A percentile compares a stretch with the other conserved stretches of the same genome.
These are phyloP conservation scores for Enteromius anoplus DNA, from an alignment of 2,797 vertebrate species.

Conservation along the genomic window DNA sequence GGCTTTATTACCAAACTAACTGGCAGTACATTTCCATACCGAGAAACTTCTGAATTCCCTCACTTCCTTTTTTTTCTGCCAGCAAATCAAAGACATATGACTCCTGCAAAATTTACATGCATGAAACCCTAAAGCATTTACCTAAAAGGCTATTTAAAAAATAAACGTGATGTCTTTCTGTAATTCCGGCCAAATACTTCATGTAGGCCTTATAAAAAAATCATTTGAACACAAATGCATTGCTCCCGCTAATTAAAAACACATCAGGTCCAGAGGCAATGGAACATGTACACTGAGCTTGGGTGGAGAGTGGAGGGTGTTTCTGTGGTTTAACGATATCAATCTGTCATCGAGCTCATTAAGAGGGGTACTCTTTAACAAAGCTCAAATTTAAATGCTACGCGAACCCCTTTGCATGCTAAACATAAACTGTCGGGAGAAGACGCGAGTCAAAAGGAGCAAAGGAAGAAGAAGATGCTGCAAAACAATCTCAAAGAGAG, in stretches of 20 bases:
- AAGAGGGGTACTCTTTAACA: slow-evolving; percentile 47
- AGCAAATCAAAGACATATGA: slow-evolving; percentile 62
- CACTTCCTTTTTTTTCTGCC: slow-evolving; percentile 55
- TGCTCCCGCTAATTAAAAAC: slow-evolving; percentile 63
- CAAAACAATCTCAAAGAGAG: slow-evolving; percentile 45
- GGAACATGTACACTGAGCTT: slow-evolving; percentile 49
- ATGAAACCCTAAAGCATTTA: slow-evolving; percentile 61
- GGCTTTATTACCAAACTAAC: slow-evolving; percentile 2
- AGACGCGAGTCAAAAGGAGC: slow-evolving; percentile 26
- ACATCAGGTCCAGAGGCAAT: slow-evolving; percentile 56
- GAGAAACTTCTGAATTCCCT: slow-evolving; percentile 57
- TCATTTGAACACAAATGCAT: slow-evolving; percentile 67
- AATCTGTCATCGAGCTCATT: slow-evolving; percentile 26
- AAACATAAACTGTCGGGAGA: slow-evolving; percentile 43
- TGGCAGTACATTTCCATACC: not conserved
- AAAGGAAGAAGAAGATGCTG: slow-evolving; percentile 26
- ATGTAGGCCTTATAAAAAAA: slow-evolving; percentile 71
- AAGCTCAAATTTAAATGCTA: slow-evolving; percentile 27
- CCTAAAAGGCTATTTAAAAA: slow-evolving; percentile 73
- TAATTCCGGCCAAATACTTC: slow-evolving; percentile 72
- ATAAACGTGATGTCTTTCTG: slow-evolving; percentile 68
- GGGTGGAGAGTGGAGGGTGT: slow-evolving; percentile 44
- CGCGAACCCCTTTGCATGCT: slow-evolving; percentile 16
- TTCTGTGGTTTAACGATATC: slow-evolving; percentile 47
- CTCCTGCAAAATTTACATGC: slow-evolving; percentile 70